These are phyloP conservation scores for Sepioteuthis lessoniana DNA, from an alignment of 2,888 invertebrate genomes.

Conservation along the genomic window DNA sequence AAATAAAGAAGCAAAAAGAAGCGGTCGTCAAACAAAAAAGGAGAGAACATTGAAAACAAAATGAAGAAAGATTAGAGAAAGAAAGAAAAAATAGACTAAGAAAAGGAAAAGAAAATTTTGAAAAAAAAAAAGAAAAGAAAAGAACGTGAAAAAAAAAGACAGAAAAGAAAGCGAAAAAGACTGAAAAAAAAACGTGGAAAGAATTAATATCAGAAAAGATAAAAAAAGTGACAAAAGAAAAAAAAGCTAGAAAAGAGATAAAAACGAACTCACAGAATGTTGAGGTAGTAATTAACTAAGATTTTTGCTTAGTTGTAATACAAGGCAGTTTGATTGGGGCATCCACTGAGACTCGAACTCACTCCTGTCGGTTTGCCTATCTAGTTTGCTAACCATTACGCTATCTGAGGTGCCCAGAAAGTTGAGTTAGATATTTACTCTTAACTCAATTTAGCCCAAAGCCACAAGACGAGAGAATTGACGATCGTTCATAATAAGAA, in stretches of 20 bases:
- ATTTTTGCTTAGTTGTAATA: no score
- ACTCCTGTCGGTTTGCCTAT: no score
- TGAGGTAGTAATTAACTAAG: no score
- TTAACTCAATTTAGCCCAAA: no score
- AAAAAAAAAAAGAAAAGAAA: neutral
- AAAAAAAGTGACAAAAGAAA: neutral
- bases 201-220: neutral
- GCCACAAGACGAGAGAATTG: no score
- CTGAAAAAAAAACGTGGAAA: neutral
- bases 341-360: no score
- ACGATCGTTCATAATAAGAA: no score
- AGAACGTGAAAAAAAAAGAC: neutral
- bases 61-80: neutral
- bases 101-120: neutral
- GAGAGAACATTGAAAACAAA: neutral
- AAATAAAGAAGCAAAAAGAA: neutral
- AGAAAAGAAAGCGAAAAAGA: neutral
- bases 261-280: no score
- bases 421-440: neutral
- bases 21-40: accelerated
- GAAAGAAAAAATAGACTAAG: neutral
- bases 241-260: neutral
- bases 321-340: no score
- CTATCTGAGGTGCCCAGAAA: no score
- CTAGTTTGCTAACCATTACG: no score